Evolutionary conservation across 2,888 invertebrate species (phyloP), one percentile per base, ranked within the genome.

Genomic region (Cephus nigrinus): DNA sequence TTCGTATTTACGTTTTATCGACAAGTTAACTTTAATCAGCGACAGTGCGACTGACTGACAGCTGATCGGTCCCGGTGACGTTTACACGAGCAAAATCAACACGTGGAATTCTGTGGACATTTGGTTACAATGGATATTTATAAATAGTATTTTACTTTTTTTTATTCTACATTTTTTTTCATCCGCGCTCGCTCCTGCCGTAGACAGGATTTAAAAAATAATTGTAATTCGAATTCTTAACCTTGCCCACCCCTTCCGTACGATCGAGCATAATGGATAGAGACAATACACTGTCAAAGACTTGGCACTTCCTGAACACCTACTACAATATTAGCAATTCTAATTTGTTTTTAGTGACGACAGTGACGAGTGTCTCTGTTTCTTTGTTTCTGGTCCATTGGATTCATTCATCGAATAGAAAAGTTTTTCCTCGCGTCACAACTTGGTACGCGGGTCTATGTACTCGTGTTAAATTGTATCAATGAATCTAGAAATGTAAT

Each of bases 281-380:
- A 30, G 71, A 69, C 71, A 30, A 69, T 69, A 69, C 71, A 69
- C 31, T 33, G 71, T 30, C 71, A 15, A 69, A 40, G 15, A 15
- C 12, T 12, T 11, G 71, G 30, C 71, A 69, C 71, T 69, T 69
- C 71, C 71, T 69, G 71, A 69, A 69, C 71, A 69, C 71, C 71
- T 69, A 69, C 71, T 11, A 33, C 31, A 69, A 69, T 69, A 69
- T 69, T 69, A 69, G 71, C 71, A 69, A 69, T 69, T 69, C 71
- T 69, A 69, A 69, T 69, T 69, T 69, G 12, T 69, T 30, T 4
- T 5, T 4, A 40, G 40, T 40, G 40, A 40, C 40, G 15, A 40
- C 23, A 40, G 71, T 30, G 11, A 4, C 71, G 30, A 69, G 30
- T 33, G 71, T 69, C 71, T 69, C 31, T 30, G 40, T 9, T 40